Evolutionary conservation across 2,797 vertebrate species (phyloP).

Genomic region (Bradypodion pumilum): DNA sequence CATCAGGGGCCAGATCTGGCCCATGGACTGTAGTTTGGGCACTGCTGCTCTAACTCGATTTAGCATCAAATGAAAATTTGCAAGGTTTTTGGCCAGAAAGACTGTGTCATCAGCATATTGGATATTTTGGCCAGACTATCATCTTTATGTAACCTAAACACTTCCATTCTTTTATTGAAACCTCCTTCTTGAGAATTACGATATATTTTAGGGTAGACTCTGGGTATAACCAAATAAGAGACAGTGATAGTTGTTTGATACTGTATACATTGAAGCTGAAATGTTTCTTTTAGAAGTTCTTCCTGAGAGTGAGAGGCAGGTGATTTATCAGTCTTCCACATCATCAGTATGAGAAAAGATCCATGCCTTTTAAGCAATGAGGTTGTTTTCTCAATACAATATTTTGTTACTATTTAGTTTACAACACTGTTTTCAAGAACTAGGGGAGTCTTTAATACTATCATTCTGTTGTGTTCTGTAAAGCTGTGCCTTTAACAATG

Average conservation of each 20-base stretch:
- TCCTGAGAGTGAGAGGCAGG: background rate
- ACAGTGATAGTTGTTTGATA: background rate
- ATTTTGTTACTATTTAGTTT: constrained; percentile 30
- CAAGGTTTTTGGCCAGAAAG: too few species aligned
- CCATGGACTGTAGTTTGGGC: too few species aligned
- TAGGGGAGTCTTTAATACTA: background rate
- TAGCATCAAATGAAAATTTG: too few species aligned
- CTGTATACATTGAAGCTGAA: rapidly evolving
- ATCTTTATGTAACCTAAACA: too few species aligned
- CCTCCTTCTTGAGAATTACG: background rate
- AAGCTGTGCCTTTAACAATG: too few species aligned
- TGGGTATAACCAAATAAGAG: background rate
- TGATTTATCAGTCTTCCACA: background rate
- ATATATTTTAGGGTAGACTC: background rate
- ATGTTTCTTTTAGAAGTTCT: background rate
- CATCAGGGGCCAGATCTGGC: too few species aligned
- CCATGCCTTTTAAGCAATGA: constrained; percentile 13
- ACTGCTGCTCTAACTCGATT: too few species aligned
- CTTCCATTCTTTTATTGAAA: background rate
- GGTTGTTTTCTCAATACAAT: background rate
- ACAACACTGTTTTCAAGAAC: background rate
- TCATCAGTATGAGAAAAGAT: background rate
- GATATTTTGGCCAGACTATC: too few species aligned
- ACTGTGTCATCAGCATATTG: too few species aligned
- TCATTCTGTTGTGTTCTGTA: too few species aligned